Base-by-base conservation (phyloP, 2,113 vertebrate genomes). In the Pycnonotus jocosus region DNA sequence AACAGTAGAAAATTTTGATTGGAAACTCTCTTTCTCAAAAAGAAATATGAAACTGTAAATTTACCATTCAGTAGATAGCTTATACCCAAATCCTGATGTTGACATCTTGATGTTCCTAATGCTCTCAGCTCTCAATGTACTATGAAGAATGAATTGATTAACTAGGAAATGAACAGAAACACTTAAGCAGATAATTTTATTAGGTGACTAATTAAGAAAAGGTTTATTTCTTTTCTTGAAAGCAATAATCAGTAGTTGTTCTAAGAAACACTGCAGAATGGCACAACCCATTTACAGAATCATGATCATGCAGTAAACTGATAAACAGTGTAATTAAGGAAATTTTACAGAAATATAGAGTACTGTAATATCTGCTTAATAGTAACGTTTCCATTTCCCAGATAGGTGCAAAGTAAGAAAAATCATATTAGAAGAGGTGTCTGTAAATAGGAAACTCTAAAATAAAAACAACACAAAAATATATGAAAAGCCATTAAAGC, bases 51-150 rank as follows among this genome's bases (percentile, higher is more conserved):
- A 65, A 48, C 38, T 1, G 15, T 45, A 69, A 61, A 68, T 78
- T 70, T 73, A 17, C 9, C 3, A 10, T 60, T 72, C 20, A 7
- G 2, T 54, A 12, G 6, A 3, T 3, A 42, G 3, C 13, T 65
- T 56, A 38, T 61, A 53, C 1, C 4, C 11, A 37, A 22, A 11
- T 17, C 30, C 31, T 54, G 11, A 18, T 85, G 21, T 58, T 68
- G n/a, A 68, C 3, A 30, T 54, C 30, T 79, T 90, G 33, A 40
- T 90, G 11, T 44, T 69, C 19, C 53, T 22, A 69, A 25, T 15
- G 10, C 4, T 78, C 24, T 69, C 33, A 85, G 17, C 8, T 85
- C 28, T 23, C 2, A 1, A 2, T 48, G 0, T 0, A 78, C 15
- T 78, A 51, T 5, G 7, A 18, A 38, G 23, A 47, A 47, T 15